These are phyloP conservation scores for Lycaon pictus DNA, from an alignment of 2,113 vertebrate species.

Conservation along the genomic window DNA sequence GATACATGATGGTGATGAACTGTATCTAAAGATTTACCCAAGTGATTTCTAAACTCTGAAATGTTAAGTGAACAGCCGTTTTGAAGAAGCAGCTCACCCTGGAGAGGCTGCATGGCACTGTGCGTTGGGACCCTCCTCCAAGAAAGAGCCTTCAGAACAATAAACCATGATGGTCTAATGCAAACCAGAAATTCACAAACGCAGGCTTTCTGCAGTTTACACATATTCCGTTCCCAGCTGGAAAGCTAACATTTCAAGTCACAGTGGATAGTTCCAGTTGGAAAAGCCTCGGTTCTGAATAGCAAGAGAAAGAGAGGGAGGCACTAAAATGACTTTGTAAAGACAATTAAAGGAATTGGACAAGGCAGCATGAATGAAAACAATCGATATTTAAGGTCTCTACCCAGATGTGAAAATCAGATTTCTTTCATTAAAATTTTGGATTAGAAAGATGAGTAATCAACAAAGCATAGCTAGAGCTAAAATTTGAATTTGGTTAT, in stretches of 20 bases:
- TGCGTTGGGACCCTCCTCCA: background rate
- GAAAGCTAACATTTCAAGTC: slow-evolving; percentile 52
- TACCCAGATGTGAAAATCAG: slow-evolving; percentile 13
- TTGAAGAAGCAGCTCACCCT: slow-evolving; percentile 24
- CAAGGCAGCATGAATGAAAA: background rate
- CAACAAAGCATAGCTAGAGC: background rate
- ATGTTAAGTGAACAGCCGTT: slow-evolving; percentile 17
- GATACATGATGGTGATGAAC: slow-evolving; percentile 59
- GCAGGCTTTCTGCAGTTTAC: background rate
- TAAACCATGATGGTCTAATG: slow-evolving; percentile 72
- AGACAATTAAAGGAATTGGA: slow-evolving; percentile 65
- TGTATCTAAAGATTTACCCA: slow-evolving; percentile 65
- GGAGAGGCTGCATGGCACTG: background rate
- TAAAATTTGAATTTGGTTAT: background rate
- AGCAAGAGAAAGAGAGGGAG: background rate
- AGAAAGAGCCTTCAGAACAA: slow-evolving; percentile 45
- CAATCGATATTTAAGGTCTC: slow-evolving; percentile 13
- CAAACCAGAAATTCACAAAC: slow-evolving; percentile 77
- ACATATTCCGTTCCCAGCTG: slow-evolving; percentile 19
- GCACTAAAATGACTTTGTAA: background rate
- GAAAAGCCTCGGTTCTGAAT: background rate
- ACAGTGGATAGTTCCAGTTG: background rate
- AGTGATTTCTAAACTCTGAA: slow-evolving; percentile 43
- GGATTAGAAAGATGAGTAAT: slow-evolving; percentile 29
- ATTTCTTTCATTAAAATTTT: slow-evolving; percentile 47